Base-by-base conservation (phyloP, 2,888 invertebrate species). In the Temnothorax rugatulus region DNA sequence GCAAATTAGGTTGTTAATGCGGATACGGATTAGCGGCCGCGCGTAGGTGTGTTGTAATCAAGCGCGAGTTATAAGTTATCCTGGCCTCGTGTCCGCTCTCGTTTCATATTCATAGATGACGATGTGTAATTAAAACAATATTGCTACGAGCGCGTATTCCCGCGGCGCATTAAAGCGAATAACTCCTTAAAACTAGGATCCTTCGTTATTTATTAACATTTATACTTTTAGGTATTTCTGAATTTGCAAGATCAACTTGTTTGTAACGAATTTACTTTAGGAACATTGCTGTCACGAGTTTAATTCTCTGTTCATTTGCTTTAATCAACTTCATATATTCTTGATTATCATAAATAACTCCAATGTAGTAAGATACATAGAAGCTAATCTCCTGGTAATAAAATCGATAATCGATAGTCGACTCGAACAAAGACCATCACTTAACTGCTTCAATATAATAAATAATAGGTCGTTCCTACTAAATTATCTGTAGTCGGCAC, bases 1-100 rank as follows among this genome's bases (percentile, higher is more conserved):
- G 79, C 79, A 81, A 61, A 81, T 81, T 81, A 50, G 47, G 59
- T 81, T 81, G 79, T 81, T 81, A 81, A 81, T 81, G 59, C 47
- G 73, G 73, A 81, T 73, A 57, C 38, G 79, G 59, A 81, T 81
- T 81, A 81, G 79, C 47, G 73, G 21, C 25, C 79, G 79, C 59
- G 79, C 50, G 71, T 73, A 59, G 73, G 73, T 81, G 71, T 79
- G 57, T 47, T 59, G 59, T 81, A 81, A 71, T 57, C 71, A 79
- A 73, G 59, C 47, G 59, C 79, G 47, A 47, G 79, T 81, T 73
- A 73, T 81, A 81, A 81, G 79, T 81, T 81, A 71, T 73, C 79
- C n/a, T 9, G 34, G 34, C 21, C 44, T 73, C 59, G 21, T 47
- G 73, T 73, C 52, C 59, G 57, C 79, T 71, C 79, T 71, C 59